phyloP scores from a whole-genome alignment of 2,797 vertebrate species.

The Clamator glandarius region DNA sequence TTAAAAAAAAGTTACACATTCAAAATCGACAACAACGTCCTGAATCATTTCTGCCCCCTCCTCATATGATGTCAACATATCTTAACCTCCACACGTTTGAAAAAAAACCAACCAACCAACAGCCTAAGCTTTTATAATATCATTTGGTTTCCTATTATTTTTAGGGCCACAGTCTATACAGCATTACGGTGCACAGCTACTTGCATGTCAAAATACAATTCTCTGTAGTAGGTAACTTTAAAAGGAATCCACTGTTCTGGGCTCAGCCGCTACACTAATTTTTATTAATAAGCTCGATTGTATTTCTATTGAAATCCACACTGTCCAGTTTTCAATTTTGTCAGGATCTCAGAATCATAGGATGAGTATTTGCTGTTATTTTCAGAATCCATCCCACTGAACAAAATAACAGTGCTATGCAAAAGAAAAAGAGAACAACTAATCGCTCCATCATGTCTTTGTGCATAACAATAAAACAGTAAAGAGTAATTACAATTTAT shows the following conservation, averaged over 20 bases:
- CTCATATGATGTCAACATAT: fast-evolving
- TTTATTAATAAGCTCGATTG: fast-evolving
- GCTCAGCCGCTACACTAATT: background rate
- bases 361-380: background rate
- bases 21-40: fast-evolving
- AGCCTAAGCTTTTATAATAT: background rate
- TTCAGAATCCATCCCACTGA: background rate
- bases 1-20: background rate
- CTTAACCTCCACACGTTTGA: background rate
- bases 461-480: background rate
- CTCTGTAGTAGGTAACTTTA: background rate
- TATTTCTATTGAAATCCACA: background rate
- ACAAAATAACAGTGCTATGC: background rate
- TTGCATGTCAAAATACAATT: background rate
- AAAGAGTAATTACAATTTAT: background rate
- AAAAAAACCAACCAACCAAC: background rate
- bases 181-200: fast-evolving
- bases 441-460: background rate
- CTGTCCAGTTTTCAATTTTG: background rate
- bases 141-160: background rate
- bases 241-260: background rate
- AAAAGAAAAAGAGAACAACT: background rate
- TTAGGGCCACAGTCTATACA: background rate
- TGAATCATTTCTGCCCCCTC: background rate
- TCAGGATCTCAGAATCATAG: background rate